Evolutionary conservation across 2,797 vertebrate genomes (phyloP).

Genomic region (Spondyliosoma cantharus): DNA sequence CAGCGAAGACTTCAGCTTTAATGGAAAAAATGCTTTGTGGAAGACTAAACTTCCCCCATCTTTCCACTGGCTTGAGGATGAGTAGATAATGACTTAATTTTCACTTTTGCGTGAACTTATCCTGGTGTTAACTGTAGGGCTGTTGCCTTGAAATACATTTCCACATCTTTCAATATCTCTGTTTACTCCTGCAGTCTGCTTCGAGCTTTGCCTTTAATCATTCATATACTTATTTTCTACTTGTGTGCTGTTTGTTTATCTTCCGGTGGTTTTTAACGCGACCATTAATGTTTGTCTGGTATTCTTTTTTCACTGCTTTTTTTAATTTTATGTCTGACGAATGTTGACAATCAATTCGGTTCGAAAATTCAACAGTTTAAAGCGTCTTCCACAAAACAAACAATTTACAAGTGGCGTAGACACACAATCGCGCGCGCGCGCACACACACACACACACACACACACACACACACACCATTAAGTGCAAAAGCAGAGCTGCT

Average conservation of each 20-base stretch:
- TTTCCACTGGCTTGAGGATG: too few species aligned
- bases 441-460: slow-evolving; percentile 3
- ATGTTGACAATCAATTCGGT: not conserved
- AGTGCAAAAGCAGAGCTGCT: slow-evolving; percentile 18
- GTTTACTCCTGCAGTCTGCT: not conserved
- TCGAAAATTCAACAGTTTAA: not conserved
- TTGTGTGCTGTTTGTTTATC: not conserved
- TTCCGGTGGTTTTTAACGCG: not conserved
- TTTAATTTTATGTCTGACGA: not conserved
- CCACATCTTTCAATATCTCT: not conserved
- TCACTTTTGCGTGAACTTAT: too few species aligned
- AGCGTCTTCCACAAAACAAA: slow-evolving; percentile 8
- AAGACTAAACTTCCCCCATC: too few species aligned
- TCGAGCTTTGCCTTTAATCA: not conserved
- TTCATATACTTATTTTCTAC: slow-evolving; percentile 5
- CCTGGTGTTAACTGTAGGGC: not conserved
- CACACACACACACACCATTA: slow-evolving; percentile 1
- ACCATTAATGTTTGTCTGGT: not conserved
- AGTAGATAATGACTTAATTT: too few species aligned
- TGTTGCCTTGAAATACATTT: not conserved
- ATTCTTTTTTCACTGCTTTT: not conserved
- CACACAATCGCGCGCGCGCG: too few species aligned
- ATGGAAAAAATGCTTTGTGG: too few species aligned
- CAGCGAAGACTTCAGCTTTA: too few species aligned
- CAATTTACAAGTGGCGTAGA: not conserved